Percentiles rank a stretch among this genome's conserved stretches.
phyloP scores from a whole-genome alignment of 2,797 vertebrate genomes.

The Taeniopygia guttata region DNA sequence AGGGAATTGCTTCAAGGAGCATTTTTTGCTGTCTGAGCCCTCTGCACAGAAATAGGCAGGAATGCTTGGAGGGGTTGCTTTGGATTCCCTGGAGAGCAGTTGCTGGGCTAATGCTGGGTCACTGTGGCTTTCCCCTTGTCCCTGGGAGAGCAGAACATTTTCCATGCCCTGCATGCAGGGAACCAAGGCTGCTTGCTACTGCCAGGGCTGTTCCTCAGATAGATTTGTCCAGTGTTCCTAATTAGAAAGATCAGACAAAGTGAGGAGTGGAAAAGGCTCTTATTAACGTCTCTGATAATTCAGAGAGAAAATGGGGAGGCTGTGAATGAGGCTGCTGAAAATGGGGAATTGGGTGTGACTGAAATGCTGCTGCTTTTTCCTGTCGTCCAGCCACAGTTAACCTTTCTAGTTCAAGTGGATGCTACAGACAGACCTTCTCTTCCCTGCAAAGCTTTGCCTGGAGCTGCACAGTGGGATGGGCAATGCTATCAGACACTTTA shows the following conservation, averaged over 20 bases:
- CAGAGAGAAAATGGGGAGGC: not conserved
- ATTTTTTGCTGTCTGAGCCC: not conserved
- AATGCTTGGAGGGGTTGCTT: not conserved
- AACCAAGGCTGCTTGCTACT: not conserved
- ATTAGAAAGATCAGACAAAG: not conserved
- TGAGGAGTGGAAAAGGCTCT: not conserved
- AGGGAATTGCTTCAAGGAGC: not conserved
- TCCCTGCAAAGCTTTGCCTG: not conserved
- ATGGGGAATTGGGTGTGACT: not conserved
- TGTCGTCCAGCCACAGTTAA: rapidly evolving
- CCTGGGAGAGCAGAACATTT: not conserved
- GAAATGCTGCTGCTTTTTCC: not conserved
- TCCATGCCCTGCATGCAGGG: not conserved
- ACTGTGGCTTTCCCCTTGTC: not conserved
- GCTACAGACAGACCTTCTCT: not conserved
- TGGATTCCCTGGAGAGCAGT: not conserved
- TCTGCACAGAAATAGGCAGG: not conserved
- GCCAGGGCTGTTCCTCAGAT: not conserved
- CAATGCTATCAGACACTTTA: not conserved
- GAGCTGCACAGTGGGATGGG: not conserved
- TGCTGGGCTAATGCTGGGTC: not conserved
- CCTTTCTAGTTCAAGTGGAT: not conserved
- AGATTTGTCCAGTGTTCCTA: not conserved
- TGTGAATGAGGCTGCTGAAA: not conserved
- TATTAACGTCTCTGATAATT: not conserved